Base-by-base conservation (phyloP, 2,113 vertebrate species). In the Pterocles burchelli region DNA sequence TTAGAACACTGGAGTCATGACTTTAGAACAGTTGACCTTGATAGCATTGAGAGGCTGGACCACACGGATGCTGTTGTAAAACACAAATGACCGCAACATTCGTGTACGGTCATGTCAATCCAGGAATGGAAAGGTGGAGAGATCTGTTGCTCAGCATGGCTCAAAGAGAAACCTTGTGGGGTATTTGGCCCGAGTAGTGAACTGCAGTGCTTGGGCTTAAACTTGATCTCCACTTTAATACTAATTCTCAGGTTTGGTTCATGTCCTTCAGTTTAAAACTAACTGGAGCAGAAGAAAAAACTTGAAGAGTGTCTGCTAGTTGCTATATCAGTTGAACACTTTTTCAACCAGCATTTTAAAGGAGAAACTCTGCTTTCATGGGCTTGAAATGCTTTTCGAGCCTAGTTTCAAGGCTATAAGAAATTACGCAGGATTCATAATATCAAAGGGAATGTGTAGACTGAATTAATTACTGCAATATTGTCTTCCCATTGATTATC, bases 391-490 rank as follows among this genome's bases (percentile, higher is more conserved):
- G 25, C 28, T 85, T 75, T 91, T 59, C 49, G 75, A 80, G 72
- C 31, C 16, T 61, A 65, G 17, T 90, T 77, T 86, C 68, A 89
- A 85, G 45, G 45, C 41, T 59, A 0, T 52, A 59, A 76, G 70
- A 89, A 76, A 46, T 58, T 41, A 54, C 21, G 21, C 17, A 46
- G 38, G 22, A 33, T 88, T 88, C 26, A 17, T 52, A 68, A 36
- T 52, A 68, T 48, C 70, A 68, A 85, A 95, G 70, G 18, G 65
- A 67, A 79, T 18, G 16, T 45, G 45, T 41, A 59, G 67, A 31
- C 63, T 57, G 58, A 94, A 88, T 78, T 91, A 87, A 78, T 94
- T 94, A 72, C 28, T 82, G 34, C 26, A 54, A 5, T 90, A 24
- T 67, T 92, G 48, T 72, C 49, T 79, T 95, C 28, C 33, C 36